Evolutionary conservation across 1,140 invertebrate species (phyloP), one percentile per base, ranked within the genome.

Genomic region (Papilio glaucus): DNA sequence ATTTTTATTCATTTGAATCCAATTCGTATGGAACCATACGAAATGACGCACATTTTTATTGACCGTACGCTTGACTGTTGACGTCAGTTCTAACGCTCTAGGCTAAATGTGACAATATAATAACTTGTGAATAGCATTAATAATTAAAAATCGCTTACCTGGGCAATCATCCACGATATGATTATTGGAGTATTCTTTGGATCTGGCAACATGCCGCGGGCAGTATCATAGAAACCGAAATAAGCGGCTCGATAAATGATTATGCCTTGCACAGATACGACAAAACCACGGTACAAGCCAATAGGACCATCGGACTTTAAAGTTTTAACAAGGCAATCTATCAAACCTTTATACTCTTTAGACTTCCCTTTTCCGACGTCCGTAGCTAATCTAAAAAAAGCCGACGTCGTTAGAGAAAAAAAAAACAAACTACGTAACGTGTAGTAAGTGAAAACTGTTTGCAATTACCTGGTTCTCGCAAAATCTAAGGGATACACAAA

Each of bases 401-500:
- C 75, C 73, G 57, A 74, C 45, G 53, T 57, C 9, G 29, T 33
- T 33, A 33, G 2, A 33, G 2, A 33, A 33, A 33, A 33, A 33
- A 33, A 33, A 2, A 3, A 33, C 6, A 33, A 33, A 33, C 2
- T 33, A 6, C 29, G 29, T 61, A 39, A 60, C n/a, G n/a, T n/a
- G n/a, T n/a, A n/a, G n/a, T 42, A 60, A 18, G 12, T 10, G 10
- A 10, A 57, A 57, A 4, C 12, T 26, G 10, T 57, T 45, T 63
- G 37, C 15, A 42, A 77, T 82, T 89, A 96, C 96, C 98, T 96
- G 73, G 98, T 99, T 95, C 98, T 95, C 83, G 97, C 98, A 92
- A 98, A 99, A 94, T 99, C 98, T 49, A 99, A 95, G 21, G 98
- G 98, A 89, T 99, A 99, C 65, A 99, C 98, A 85, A 99, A 98